phyloP scores from a whole-genome alignment of 2,113 vertebrate genomes.

The Callaeas wilsoni region DNA sequence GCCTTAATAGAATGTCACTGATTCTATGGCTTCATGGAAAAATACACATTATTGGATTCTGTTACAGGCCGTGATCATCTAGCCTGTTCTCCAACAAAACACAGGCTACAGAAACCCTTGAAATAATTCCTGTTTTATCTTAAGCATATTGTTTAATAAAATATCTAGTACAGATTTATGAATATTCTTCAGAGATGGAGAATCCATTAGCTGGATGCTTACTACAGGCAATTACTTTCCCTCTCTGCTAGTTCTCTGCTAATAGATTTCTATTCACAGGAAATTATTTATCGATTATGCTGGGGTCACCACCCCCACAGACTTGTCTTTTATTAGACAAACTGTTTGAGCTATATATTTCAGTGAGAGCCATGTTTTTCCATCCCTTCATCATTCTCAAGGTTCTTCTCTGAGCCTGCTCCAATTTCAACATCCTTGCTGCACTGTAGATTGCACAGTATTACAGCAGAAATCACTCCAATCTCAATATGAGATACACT shows the following conservation, averaged over 20 bases:
- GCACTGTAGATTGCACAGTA: background rate
- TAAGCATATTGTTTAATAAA: background rate
- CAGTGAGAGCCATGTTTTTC: background rate
- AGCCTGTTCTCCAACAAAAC: background rate
- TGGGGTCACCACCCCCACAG: background rate
- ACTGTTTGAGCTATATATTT: background rate
- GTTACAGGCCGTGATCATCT: background rate
- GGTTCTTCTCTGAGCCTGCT: background rate
- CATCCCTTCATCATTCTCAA: background rate
- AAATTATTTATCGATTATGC: background rate
- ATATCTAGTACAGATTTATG: slow-evolving; percentile 20
- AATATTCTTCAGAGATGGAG: slow-evolving; percentile 12
- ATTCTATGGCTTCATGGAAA: background rate
- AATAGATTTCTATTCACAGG: slow-evolving; percentile 24
- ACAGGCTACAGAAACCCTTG: background rate
- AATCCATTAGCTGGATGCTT: slow-evolving; percentile 13
- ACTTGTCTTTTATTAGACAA: background rate
- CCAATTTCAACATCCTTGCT: background rate
- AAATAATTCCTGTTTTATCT: background rate
- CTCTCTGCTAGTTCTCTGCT: background rate
- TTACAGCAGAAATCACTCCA: background rate
- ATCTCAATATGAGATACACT: background rate
- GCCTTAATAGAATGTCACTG: background rate
- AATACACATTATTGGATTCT: background rate
- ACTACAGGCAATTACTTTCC: background rate